Evolutionary conservation across 2,797 vertebrate genomes (phyloP).

Genomic region (Epinephelus awoara): DNA sequence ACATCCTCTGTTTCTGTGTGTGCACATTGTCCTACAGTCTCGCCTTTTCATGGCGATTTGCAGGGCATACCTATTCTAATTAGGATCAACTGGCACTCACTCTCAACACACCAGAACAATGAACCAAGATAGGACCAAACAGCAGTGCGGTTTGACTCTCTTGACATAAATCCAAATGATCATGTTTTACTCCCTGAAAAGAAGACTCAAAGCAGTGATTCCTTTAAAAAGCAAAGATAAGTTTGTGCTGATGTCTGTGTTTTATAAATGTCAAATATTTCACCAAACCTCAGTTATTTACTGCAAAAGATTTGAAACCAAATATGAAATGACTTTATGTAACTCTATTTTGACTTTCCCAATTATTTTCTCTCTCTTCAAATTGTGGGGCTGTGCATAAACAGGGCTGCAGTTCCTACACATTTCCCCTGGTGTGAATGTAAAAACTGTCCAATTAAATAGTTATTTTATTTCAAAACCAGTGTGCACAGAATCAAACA

Average conservation of each 20-base stretch:
- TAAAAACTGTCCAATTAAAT: conserved; percentile 13
- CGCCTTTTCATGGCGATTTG: too few species aligned
- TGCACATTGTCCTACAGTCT: too few species aligned
- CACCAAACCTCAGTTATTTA: neutral
- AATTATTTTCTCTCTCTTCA: conserved; percentile 17
- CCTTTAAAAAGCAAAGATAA: neutral
- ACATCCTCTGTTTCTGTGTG: too few species aligned
- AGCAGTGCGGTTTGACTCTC: too few species aligned
- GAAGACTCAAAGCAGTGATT: neutral
- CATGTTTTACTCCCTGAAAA: neutral
- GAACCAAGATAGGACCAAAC: too few species aligned
- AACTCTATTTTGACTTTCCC: neutral
- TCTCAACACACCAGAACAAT: too few species aligned
- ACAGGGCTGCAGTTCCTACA: neutral
- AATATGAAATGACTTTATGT: neutral
- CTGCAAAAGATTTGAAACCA: neutral
- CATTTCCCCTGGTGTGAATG: neutral
- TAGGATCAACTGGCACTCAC: too few species aligned
- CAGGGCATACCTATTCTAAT: too few species aligned
- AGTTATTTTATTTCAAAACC: conserved; percentile 8
- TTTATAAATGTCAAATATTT: neutral
- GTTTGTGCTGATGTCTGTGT: neutral
- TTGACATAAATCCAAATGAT: neutral
- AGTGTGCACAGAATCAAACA: neutral
- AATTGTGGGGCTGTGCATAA: neutral